Conservation (phyloP, 2,113 vertebrate species). For the Crocuta crocuta region DNA sequence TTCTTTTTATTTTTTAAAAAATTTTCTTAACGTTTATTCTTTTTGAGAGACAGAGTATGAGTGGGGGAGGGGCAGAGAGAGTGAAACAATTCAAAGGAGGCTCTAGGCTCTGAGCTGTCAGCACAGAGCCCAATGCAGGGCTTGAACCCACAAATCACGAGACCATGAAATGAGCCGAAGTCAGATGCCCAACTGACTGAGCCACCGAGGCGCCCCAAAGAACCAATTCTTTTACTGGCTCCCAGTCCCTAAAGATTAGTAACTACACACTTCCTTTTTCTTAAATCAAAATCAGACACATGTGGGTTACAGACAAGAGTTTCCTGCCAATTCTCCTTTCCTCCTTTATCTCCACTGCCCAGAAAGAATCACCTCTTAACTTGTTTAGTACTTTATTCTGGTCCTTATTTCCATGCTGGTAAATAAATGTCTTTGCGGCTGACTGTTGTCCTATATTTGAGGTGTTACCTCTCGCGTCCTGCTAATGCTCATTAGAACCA, state of each 20-base stretch:
- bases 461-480: not conserved
- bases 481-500: not conserved
- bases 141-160: no score
- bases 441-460: not conserved
- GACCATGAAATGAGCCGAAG: no score
- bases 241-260: not conserved
- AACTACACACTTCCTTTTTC: not conserved
- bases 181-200: no score
- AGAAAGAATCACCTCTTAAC: not conserved
- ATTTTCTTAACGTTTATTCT: no score
- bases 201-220: not conserved
- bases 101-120: no score
- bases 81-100: no score
- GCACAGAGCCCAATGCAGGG: no score
- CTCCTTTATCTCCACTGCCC: not conserved
- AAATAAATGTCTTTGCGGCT: not conserved
- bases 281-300: not conserved
- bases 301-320: not conserved
- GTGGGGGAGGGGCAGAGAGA: no score
- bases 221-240: not conserved
- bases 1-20: no score
- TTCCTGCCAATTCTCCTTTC: not conserved
- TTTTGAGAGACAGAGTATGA: no score
- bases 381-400: not conserved
- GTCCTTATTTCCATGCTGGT: not conserved